Base-by-base conservation (phyloP, 2,888 invertebrate genomes). In the Crioceris asparagi region DNA sequence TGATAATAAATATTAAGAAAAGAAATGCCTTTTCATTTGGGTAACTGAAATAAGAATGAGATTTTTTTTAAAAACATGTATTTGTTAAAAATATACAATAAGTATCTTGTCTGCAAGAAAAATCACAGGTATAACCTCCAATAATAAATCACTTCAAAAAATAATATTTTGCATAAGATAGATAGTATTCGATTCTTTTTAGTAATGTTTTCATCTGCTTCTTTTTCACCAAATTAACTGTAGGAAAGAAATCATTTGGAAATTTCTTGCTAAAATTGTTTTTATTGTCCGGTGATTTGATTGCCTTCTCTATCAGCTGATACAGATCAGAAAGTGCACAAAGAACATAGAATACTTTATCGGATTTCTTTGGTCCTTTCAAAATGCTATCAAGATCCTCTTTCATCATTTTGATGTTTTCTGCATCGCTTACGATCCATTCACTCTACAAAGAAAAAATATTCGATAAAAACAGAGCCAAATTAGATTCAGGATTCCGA, bases 101-200 rank as follows among this genome's bases (percentile, higher is more conserved):
- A n/a, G n/a, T n/a, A n/a, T n/a, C n/a, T n/a, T n/a, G n/a, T n/a
- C n/a, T n/a, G n/a, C n/a, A n/a, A n/a, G n/a, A n/a, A n/a, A n/a
- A n/a, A n/a, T n/a, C n/a, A n/a, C n/a, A n/a, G n/a, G n/a, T n/a
- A n/a, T n/a, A n/a, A n/a, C n/a, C n/a, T n/a, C n/a, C n/a, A n/a
- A n/a, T n/a, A n/a, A n/a, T n/a, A n/a, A n/a, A n/a, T 25, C 12
- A 25, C n/a, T 25, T 4, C 12, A 12, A 8, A 33, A 43, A 44
- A 36, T 32, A 43, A 45, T 57, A 54, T 49, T 74, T 73, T 19
- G 75, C 60, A 68, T 69, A 84, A 0, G 81, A 76, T 41, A 84
- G 61, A 61, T 79, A 78, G 63, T 76, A 85, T 55, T 83, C 79
- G 2, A 84, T 53, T 65, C 83, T 85, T 54, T 77, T 82, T 0